These are phyloP conservation scores for Lomographa bimaculata DNA, from an alignment of 2,888 invertebrate genomes.

Conservation along the genomic window DNA sequence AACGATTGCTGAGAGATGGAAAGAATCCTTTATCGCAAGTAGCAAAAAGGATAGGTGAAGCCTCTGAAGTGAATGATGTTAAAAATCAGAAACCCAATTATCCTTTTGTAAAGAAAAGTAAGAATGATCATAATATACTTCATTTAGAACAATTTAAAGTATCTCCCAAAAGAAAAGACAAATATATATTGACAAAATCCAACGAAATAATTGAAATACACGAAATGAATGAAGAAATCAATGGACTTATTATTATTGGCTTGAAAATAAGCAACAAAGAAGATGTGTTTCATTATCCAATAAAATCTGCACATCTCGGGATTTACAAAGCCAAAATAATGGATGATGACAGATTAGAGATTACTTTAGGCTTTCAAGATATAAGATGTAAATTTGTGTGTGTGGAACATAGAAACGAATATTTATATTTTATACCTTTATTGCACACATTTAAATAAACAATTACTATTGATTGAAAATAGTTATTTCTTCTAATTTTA, in stretches of 20 bases:
- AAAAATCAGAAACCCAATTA: too few relatives aligned
- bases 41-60: not conserved
- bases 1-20: conserved; percentile 1
- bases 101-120: too few relatives aligned
- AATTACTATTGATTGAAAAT: too few relatives aligned
- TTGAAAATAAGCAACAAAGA: not conserved
- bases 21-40: not conserved
- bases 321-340: not conserved
- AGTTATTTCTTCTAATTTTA: too few relatives aligned
- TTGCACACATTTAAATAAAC: not conserved
- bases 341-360: not conserved
- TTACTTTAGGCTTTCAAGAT: not conserved
- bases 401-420: not conserved
- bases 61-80: too few relatives aligned
- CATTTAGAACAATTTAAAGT: not conserved
- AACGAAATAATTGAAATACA: not conserved
- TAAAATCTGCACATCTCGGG: too few relatives aligned
- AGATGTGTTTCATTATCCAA: not conserved
- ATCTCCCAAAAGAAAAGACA: not conserved
- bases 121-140: not conserved
- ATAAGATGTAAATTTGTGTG: not conserved
- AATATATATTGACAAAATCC: not conserved
- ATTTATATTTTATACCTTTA: not conserved
- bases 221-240: not conserved
- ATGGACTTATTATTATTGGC: not conserved